Percentiles rank a stretch among this genome's conserved stretches.
Evolutionary conservation across 2,113 vertebrate species (phyloP).

Genomic region (Hemicordylus capensis): DNA sequence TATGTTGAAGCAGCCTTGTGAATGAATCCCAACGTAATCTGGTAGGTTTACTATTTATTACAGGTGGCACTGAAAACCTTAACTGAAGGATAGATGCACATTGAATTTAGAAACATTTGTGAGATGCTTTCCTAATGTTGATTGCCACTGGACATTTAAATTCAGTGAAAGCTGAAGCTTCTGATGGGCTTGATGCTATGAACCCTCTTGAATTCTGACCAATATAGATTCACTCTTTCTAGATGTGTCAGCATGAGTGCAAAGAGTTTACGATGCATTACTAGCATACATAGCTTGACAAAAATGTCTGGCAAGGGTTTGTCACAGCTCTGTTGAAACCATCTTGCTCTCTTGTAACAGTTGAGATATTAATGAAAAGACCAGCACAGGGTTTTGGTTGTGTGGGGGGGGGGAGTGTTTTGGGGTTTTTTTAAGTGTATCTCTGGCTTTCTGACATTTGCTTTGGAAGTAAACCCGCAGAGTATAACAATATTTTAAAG

Average conservation of each 20-base stretch:
- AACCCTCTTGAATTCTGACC: not conserved
- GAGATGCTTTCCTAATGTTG: not conserved
- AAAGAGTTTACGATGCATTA: not conserved
- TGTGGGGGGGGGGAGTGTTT: no score
- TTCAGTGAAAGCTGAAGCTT: not conserved
- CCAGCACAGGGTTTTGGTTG: not conserved
- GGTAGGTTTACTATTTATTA: not conserved
- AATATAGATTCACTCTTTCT: not conserved
- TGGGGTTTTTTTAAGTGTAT: not conserved
- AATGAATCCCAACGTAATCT: not conserved
- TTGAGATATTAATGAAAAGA: conserved; percentile 12
- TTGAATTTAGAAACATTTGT: not conserved
- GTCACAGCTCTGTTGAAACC: not conserved
- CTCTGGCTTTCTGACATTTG: not conserved
- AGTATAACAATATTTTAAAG: conserved; percentile 21
- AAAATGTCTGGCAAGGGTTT: not conserved
- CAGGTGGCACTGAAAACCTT: not conserved
- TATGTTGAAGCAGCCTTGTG: not conserved
- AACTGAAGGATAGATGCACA: not conserved
- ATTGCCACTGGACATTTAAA: not conserved
- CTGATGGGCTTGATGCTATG: not conserved
- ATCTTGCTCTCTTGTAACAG: not conserved
- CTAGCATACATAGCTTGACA: not conserved
- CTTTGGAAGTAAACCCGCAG: not conserved
- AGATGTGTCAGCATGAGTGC: not conserved